Conservation (phyloP, 2,113 vertebrate species). For the Cebidichthys violaceus region DNA sequence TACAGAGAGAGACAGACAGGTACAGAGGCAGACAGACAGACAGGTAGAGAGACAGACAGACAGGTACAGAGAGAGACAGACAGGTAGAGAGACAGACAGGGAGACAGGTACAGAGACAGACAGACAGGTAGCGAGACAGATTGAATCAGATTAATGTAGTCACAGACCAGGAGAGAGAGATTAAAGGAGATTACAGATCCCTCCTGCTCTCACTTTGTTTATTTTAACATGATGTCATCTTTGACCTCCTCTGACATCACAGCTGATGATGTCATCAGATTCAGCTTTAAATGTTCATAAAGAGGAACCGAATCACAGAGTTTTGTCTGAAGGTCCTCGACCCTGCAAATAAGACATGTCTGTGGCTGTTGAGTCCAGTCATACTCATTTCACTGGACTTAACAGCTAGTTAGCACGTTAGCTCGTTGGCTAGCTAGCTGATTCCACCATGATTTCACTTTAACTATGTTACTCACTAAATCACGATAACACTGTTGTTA, state of each 20-base stretch:
- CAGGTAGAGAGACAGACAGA: neutral
- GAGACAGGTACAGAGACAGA: conserved; percentile 41
- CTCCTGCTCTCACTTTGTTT: neutral
- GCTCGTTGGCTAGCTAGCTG: no score
- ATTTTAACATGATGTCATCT: neutral
- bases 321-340: no score
- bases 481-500: no score
- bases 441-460: no score
- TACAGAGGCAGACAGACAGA: neutral
- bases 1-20: no score
- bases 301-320: no score
- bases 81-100: conserved; percentile 37
- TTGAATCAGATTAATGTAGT: neutral
- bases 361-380: no score
- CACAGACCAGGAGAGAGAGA: conserved; percentile 2
- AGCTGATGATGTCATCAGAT: neutral
- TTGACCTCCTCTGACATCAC: neutral
- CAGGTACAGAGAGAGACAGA: conserved; percentile 18
- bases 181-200: neutral
- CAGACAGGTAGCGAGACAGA: neutral
- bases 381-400: no score
- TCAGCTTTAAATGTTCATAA: no score
- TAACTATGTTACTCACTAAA: no score
- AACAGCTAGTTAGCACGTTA: no score
- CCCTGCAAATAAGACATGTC: no score